phyloP scores from a whole-genome alignment of 2,113 vertebrate genomes.

The Tympanuchus pallidicinctus region DNA sequence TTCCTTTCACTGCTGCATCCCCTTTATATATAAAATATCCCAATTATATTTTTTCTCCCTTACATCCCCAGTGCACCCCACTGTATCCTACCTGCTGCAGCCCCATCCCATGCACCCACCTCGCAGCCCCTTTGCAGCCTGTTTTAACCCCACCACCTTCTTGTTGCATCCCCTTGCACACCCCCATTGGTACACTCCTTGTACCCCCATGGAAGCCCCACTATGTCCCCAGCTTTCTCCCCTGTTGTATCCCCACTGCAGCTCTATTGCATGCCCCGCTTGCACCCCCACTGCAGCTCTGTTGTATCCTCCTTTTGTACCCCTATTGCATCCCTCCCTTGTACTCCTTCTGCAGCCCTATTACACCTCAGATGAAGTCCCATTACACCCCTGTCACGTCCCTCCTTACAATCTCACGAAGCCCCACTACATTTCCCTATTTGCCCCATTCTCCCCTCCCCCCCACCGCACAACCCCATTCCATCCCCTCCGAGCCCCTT shows the following conservation, averaged over 20 bases:
- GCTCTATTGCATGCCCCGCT: background rate
- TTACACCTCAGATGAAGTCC: no score
- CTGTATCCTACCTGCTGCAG: background rate
- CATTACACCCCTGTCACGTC: background rate
- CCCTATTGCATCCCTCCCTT: background rate
- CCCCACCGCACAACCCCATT: accelerated
- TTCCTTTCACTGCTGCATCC: background rate
- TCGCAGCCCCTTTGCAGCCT: background rate
- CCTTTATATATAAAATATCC: background rate
- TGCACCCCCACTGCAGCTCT: background rate
- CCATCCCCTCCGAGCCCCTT: no score
- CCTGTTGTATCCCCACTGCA: background rate
- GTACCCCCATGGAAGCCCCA: background rate
- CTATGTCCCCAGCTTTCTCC: no score
- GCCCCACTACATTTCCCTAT: background rate
- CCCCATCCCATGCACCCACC: background rate
- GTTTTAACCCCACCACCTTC: background rate
- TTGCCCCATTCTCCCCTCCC: background rate
- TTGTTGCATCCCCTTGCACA: background rate
- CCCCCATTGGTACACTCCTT: no score
- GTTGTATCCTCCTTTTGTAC: background rate
- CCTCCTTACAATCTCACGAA: background rate
- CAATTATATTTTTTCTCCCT: background rate
- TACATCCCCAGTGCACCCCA: background rate
- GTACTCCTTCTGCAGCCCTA: background rate